Conservation (phyloP, 2,888 invertebrate genomes). For the Parnassius glacialis region DNA sequence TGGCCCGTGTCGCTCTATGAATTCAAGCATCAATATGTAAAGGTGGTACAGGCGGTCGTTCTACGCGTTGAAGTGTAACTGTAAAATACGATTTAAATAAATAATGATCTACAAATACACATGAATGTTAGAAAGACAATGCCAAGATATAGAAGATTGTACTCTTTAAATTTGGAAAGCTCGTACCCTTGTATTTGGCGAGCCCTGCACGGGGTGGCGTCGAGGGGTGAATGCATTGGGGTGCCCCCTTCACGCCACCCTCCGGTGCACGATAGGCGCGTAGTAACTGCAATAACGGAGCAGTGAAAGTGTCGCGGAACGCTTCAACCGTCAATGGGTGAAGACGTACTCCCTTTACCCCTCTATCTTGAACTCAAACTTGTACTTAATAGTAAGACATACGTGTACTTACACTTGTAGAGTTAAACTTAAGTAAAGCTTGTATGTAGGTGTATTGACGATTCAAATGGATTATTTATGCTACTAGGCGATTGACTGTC, state of each 20-base stretch:
- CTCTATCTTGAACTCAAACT: conserved; percentile 74
- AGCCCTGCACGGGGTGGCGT: conserved; percentile 59
- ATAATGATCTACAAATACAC: neutral
- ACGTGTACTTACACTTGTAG: conserved; percentile 19
- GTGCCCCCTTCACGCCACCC: conserved; percentile 56
- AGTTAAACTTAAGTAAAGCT: too few relatives aligned
- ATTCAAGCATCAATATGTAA: too few relatives aligned
- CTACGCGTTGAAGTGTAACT: too few relatives aligned
- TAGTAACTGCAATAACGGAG: conserved; percentile 80
- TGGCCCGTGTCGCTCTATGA: too few relatives aligned
- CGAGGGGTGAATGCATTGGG: conserved; percentile 74
- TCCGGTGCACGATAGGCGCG: conserved; percentile 75
- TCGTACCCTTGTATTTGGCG: conserved; percentile 61
- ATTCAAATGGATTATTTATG: neutral
- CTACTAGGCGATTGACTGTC: neutral
- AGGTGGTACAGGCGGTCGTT: too few relatives aligned
- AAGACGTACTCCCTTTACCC: conserved; percentile 77
- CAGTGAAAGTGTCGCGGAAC: conserved; percentile 80
- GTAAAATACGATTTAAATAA: too few relatives aligned
- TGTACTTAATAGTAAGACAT: conserved; percentile 65
- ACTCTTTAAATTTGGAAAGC: conserved; percentile 56
- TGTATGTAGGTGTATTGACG: neutral
- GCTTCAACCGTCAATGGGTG: conserved; percentile 81
- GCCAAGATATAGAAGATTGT: conserved; percentile 45
- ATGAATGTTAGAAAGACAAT: conserved; percentile 17